Base-by-base conservation (phyloP, 2,888 invertebrate genomes). In the Lacanobia oleracea region DNA sequence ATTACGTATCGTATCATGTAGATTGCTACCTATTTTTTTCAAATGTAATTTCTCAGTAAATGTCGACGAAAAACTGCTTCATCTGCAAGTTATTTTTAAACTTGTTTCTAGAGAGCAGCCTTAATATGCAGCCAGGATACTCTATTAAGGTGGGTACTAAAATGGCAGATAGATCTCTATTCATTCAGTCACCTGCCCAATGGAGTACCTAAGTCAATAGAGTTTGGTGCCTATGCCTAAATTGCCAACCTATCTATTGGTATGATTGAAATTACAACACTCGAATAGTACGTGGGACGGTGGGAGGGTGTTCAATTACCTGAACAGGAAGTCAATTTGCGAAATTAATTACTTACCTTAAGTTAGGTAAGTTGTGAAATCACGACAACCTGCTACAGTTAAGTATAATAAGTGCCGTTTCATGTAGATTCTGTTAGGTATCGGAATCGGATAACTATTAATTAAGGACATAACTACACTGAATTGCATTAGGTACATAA, bases 261-360 rank as follows among this genome's bases (percentile, higher is more conserved):
- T 68, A 79, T 33, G 68, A 81, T 59, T 64, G 45, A 45, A 75
- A 73, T 83, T 81, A 48, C 76, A 67, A 75, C 75, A 78, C 63
- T 68, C 43, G n/a, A 56, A 50, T 57, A 59, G 33, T 77, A 54
- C 61, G 74, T 81, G 63, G 65, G 80, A 65, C 77, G 63, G 71
- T 68, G 75, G 65, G 80, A 65, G 79, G 63, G 71, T 68, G 75
- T 60, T 74, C 67, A 80, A 65, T 74, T 59, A 77, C 33, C 70
- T 27, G 69, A 76, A 60, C 80, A 79, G 85, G 85, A 85, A 85
- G 77, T 79, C 59, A 71, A 70, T 69, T 80, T 67, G 75, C 73
- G 16, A 82, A 85, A 75, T 80, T 82, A 80, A 82, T 85, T 73
- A 76, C 74, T 65, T 79, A 82, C 76, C 76, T 68, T 77, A 75